A percentile compares a stretch with the other conserved stretches of the same genome.
Conservation (phyloP, 2,113 vertebrate genomes). For the Rhinoderma darwinii region DNA sequence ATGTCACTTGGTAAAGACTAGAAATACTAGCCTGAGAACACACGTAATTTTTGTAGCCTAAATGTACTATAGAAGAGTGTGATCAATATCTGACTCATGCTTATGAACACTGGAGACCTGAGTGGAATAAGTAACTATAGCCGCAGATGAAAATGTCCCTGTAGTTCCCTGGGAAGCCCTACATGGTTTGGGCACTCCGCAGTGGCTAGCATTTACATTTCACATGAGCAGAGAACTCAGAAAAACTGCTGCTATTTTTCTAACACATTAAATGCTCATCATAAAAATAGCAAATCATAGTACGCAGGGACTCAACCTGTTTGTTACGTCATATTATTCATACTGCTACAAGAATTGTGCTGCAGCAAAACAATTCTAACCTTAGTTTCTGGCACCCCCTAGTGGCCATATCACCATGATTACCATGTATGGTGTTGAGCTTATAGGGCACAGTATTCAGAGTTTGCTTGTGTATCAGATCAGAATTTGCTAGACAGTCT, state of each 20-base stretch:
- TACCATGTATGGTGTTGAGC: conserved; percentile 30
- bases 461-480: not conserved
- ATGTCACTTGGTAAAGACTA: not conserved
- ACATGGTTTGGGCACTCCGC: not conserved
- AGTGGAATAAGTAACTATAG: too few species aligned
- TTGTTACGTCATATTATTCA: conserved; percentile 5
- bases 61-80: not conserved
- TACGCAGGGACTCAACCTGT: not conserved
- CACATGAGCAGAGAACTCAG: not conserved
- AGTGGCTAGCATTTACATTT: not conserved
- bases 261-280: not conserved
- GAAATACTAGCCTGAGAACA: conserved; percentile 11
- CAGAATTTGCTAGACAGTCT: not conserved
- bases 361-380: not conserved
- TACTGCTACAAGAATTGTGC: not conserved
- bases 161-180: not conserved
- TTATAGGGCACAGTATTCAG: not conserved
- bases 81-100: conserved; percentile 12
- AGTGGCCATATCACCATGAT: not conserved
- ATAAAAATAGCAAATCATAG: conserved; percentile 4
- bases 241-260: not conserved
- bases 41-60: not conserved
- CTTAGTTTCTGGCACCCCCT: conserved; percentile 16
- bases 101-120: not conserved
- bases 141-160: too few species aligned